Base-by-base conservation (phyloP, 2,888 invertebrate species). In the Tanypteryx hageni region DNA sequence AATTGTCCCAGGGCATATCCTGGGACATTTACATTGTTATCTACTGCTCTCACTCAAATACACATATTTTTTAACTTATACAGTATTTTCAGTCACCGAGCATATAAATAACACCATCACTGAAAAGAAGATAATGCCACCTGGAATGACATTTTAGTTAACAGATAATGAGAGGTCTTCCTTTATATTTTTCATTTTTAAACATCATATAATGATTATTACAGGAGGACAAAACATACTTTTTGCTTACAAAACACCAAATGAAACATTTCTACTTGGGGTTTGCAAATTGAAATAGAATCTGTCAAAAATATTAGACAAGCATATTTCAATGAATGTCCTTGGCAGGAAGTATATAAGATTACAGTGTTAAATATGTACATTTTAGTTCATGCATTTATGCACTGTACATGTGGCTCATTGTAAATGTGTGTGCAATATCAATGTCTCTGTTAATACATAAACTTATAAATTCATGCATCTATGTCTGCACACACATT, bases 31-130 rank as follows among this genome's bases (percentile, higher is more conserved):
- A 89, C 56, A 68, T 89, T 11, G 44, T 64, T 89, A 89, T 56
- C 89, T 89, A 89, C 44, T 68, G 64, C 89, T 89, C 64, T 89
- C 89, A 64, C 89, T 56, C 56, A 89, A 68, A 68, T 89, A 89
- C 56, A 83, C n/a, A 89, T 68, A n/a, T 10, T n/a, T 18, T 64
- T 89, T 89, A 89, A 61, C 27, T 56, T 31, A 59, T 22, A 86
- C 61, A 61, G 31, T 89, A 89, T 89, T 64, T 89, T 68, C 89
- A 68, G 89, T 89, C 64, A 61, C 22, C 64, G 64, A 68, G 31
- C 89, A 89, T 89, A 68, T 68, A 89, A 89, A 89, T 89, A 68
- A 89, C 68, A 68, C 56, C 89, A 27, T 89, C 56, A 68, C n/a
- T 61, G 44, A 64, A 59, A 44, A 57, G 7, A 64, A 89, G 44